These are phyloP conservation scores for Ostrea denselamellosa DNA, from an alignment of 1,140 invertebrate species.

Conservation along the genomic window DNA sequence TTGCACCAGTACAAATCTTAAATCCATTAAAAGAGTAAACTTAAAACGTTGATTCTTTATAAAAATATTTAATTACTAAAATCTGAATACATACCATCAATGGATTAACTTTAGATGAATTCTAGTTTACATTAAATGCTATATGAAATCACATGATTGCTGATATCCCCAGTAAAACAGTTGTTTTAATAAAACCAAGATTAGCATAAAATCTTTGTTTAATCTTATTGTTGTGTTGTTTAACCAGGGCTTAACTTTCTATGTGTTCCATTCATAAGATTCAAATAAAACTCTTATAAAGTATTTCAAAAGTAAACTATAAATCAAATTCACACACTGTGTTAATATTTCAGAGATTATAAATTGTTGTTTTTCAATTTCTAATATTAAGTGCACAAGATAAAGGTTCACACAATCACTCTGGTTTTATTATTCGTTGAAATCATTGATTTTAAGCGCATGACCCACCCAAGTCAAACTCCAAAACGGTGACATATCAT, in stretches of 20 bases:
- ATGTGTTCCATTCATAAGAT: neutral
- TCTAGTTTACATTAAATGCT: conserved; percentile 10
- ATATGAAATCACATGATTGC: neutral
- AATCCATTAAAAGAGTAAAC: no score
- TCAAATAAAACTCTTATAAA: neutral
- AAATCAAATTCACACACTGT: neutral
- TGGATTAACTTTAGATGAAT: neutral
- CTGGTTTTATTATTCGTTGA: no score
- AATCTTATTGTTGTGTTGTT: neutral
- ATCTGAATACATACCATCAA: neutral
- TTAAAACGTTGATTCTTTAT: no score
- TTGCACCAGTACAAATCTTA: no score
- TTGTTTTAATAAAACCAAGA: neutral
- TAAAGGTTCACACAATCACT: no score
- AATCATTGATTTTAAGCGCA: neutral
- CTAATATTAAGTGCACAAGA: no score
- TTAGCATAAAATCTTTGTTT: neutral
- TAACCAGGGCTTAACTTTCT: neutral
- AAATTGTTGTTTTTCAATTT: no score
- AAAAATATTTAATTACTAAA: neutral
- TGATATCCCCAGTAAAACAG: neutral
- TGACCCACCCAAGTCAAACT: neutral
- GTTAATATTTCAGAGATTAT: no score
- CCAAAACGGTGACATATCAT: neutral
- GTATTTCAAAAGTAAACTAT: neutral